A percentile compares a stretch with the other conserved stretches of the same genome.
Evolutionary conservation across 2,797 vertebrate species (phyloP).

Genomic region (Antrozous pallidus): DNA sequence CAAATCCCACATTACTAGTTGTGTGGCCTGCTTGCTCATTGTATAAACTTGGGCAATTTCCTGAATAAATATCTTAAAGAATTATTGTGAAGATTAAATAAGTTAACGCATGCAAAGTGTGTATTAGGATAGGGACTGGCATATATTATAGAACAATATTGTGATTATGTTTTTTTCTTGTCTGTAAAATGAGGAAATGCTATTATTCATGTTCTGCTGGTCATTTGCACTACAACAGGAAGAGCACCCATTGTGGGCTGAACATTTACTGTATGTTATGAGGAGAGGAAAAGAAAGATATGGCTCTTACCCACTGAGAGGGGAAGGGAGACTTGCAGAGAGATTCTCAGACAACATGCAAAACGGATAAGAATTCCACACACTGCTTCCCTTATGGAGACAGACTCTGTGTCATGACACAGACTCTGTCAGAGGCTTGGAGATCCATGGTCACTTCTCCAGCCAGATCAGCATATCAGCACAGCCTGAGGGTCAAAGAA

Average conservation of each 20-base stretch:
- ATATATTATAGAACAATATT: neutral
- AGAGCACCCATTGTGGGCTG: accelerated
- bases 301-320: neutral
- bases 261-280: too few relatives aligned
- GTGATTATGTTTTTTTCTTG: neutral
- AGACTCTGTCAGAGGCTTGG: neutral
- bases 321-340: neutral
- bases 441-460: neutral
- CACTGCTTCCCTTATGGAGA: neutral
- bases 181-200: neutral
- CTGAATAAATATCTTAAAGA: neutral
- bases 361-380: neutral
- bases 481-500: neutral
- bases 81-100: neutral
- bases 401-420: neutral
- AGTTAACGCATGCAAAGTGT: neutral
- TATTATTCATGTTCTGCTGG: too few relatives aligned
- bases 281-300: neutral
- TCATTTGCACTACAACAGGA: neutral
- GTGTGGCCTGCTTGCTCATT: neutral
- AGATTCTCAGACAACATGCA: neutral
- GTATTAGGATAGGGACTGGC: neutral
- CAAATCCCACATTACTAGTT: neutral
- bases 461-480: neutral
- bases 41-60: neutral